Conservation (phyloP, 2,113 vertebrate species). For the Peucedramus taeniatus region DNA sequence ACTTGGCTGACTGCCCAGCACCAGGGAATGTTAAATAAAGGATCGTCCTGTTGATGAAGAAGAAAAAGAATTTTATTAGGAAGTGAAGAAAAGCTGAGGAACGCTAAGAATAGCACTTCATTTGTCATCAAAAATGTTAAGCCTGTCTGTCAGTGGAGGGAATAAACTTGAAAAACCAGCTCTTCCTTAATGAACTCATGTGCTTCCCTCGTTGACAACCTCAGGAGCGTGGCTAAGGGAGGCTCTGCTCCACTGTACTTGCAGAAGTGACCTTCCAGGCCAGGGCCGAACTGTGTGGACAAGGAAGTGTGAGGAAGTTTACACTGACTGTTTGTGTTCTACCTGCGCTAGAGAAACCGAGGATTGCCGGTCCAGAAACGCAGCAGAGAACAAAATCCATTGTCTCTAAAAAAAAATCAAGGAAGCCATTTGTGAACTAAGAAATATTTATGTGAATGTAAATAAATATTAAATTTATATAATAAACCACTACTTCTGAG, state of each 20-base stretch:
- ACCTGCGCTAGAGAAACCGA: neutral
- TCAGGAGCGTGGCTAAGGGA: neutral
- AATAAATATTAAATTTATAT: neutral
- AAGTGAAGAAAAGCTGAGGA: conserved; percentile 5
- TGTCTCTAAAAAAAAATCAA: neutral
- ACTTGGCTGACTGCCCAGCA: neutral
- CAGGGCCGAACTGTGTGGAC: neutral
- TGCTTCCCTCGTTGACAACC: neutral
- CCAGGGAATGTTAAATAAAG: neutral
- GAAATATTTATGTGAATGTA: neutral
- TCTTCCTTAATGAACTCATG: neutral
- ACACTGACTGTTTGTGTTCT: neutral
- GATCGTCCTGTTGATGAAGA: neutral
- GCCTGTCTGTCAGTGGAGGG: neutral
- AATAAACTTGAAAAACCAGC: neutral
- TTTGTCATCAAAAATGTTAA: neutral
- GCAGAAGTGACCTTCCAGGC: neutral
- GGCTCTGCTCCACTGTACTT: neutral
- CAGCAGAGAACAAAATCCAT: neutral
- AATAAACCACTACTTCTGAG: neutral
- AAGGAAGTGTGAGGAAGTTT: neutral
- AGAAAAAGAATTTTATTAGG: neutral
- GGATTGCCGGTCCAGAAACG: neutral
- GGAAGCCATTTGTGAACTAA: neutral
- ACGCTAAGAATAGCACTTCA: neutral